Conservation (phyloP, 1,140 invertebrate species). For the Drosophila athabasca region DNA sequence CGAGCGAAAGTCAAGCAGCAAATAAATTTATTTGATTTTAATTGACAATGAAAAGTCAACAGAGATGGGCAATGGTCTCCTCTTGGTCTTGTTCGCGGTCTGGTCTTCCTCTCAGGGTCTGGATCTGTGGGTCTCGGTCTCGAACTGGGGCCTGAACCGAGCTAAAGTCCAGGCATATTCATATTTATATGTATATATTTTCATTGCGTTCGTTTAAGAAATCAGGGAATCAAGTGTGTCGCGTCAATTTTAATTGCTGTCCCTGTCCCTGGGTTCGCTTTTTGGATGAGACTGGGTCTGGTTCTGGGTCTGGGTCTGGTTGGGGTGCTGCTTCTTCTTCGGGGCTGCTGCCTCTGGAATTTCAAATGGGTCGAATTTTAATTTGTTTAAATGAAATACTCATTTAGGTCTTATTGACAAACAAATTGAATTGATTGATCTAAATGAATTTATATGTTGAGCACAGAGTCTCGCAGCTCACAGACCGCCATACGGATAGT, state of each 20-base stretch:
- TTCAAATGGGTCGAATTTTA: conserved; percentile 81
- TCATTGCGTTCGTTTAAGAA: conserved; percentile 56
- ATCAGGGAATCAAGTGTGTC: conserved; percentile 51
- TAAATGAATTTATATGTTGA: conserved; percentile 83
- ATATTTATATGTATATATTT: conserved; percentile 56
- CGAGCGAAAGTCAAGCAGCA: conserved; percentile 75
- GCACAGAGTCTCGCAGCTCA: conserved; percentile 30
- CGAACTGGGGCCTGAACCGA: conserved; percentile 39
- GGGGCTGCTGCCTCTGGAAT: conserved; percentile 43
- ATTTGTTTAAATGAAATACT: conserved; percentile 83
- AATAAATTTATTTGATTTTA: conserved; percentile 83
- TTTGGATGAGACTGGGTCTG: conserved; percentile 40
- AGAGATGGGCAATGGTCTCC: conserved; percentile 48
- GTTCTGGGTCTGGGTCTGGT: background rate
- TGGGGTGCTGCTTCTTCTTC: too few species aligned
- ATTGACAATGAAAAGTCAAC: conserved; percentile 81
- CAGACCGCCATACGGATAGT: background rate
- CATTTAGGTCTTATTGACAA: conserved; percentile 83
- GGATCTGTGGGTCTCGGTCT: conserved; percentile 27
- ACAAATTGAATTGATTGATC: conserved; percentile 84
- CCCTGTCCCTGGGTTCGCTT: too few species aligned
- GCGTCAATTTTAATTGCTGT: conserved; percentile 75
- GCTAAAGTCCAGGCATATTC: conserved; percentile 50
- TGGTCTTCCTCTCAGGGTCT: conserved; percentile 23
- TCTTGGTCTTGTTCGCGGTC: conserved; percentile 1